These are phyloP conservation scores for Fregetta grallaria DNA, from an alignment of 2,113 vertebrate species.

Conservation along the genomic window DNA sequence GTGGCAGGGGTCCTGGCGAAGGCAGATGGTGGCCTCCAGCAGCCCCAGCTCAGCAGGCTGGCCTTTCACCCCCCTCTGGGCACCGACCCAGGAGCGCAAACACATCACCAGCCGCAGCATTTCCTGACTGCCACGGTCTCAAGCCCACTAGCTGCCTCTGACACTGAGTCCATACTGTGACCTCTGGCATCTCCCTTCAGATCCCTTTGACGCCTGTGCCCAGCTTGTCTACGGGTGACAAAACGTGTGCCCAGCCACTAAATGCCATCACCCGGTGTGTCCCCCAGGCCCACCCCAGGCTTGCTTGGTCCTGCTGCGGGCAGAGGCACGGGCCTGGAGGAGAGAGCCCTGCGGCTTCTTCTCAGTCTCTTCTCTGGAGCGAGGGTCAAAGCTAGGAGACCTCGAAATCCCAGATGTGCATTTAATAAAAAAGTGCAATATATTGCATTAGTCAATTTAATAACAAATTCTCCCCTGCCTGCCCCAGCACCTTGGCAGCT, in stretches of 20 bases:
- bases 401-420: not conserved
- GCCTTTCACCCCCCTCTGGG: not conserved
- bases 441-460: not conserved
- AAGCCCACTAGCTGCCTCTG: not conserved
- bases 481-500: too few species aligned
- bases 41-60: not conserved
- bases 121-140: not conserved
- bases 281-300: too few species aligned
- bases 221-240: too few species aligned
- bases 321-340: not conserved
- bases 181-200: not conserved
- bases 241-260: not conserved
- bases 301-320: accelerated
- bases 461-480: not conserved
- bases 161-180: not conserved
- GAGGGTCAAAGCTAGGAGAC: not conserved
- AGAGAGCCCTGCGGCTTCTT: not conserved
- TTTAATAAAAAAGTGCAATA: not conserved
- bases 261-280: too few species aligned
- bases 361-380: not conserved
- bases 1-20: conserved; percentile 1
- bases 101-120: not conserved
- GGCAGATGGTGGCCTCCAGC: not conserved
- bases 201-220: not conserved
- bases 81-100: conserved; percentile 33